Evolutionary conservation across 92 coral and sea anemone genomes (phyloP).

Genomic region (Meandrina meandrites): DNA sequence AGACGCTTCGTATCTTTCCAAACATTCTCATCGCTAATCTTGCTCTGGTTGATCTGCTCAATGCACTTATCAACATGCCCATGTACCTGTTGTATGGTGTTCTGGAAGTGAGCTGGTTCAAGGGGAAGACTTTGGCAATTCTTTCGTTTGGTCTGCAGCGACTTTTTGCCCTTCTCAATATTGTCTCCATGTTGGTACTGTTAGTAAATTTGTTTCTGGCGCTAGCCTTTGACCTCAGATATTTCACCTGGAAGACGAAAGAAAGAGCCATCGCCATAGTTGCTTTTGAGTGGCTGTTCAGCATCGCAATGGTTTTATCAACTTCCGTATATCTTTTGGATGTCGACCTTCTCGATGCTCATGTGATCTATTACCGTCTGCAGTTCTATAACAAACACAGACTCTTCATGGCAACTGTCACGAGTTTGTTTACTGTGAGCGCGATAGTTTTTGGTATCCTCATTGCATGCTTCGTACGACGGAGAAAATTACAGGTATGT

Average conservation of each 20-base stretch:
- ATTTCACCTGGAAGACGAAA: constrained; percentile 3
- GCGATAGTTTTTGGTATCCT: neutral
- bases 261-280: neutral
- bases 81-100: neutral
- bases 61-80: constrained; percentile 6
- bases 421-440: neutral
- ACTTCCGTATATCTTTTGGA: neutral
- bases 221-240: neutral
- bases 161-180: neutral
- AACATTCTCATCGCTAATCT: constrained; percentile 1
- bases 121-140: constrained; percentile 5
- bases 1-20: constrained; percentile 1
- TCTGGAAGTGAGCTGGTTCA: constrained; percentile 3
- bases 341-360: neutral
- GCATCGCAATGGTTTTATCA: neutral
- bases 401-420: neutral
- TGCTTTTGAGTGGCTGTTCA: neutral
- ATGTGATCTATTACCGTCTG: neutral
- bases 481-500: neutral
- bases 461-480: neutral
- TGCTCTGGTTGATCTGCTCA: neutral
- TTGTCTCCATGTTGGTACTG: neutral
- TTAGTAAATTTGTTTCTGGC: neutral
- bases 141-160: neutral
- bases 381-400: neutral